phyloP scores from a whole-genome alignment of 2,888 invertebrate genomes.

The Coremacera marginata region DNA sequence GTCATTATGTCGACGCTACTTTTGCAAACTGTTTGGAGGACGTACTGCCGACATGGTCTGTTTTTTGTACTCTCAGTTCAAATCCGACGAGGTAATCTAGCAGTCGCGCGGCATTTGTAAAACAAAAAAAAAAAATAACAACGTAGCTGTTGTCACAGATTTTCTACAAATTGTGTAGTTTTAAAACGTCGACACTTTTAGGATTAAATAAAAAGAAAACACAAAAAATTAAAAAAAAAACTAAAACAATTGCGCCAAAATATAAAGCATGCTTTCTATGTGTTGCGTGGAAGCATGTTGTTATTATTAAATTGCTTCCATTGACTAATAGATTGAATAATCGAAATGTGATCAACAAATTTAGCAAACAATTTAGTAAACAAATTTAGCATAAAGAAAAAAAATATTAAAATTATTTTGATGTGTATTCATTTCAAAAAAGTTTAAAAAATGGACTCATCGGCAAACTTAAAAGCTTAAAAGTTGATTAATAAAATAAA shows the following conservation, averaged over 20 bases:
- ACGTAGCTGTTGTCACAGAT: background rate
- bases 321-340: too few species aligned
- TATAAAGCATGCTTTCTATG: background rate
- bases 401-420: too few species aligned
- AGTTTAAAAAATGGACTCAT: background rate
- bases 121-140: too few species aligned
- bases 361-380: too few species aligned
- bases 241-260: conserved; percentile 6
- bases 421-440: background rate
- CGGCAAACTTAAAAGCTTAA: too few species aligned
- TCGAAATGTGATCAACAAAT: too few species aligned
- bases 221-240: background rate
- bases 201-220: background rate
- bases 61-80: conserved; percentile 26
- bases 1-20: conserved; percentile 60
- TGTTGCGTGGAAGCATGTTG: too few species aligned
- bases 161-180: background rate
- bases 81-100: conserved; percentile 18
- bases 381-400: too few species aligned
- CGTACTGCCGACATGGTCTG: conserved; percentile 36
- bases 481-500: too few species aligned
- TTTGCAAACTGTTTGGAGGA: conserved; percentile 41
- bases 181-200: background rate
- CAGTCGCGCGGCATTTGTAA: conserved; percentile 5
- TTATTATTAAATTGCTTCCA: too few species aligned